Conservation (phyloP, 2,888 invertebrate genomes). For the Craniophora ligustri region DNA sequence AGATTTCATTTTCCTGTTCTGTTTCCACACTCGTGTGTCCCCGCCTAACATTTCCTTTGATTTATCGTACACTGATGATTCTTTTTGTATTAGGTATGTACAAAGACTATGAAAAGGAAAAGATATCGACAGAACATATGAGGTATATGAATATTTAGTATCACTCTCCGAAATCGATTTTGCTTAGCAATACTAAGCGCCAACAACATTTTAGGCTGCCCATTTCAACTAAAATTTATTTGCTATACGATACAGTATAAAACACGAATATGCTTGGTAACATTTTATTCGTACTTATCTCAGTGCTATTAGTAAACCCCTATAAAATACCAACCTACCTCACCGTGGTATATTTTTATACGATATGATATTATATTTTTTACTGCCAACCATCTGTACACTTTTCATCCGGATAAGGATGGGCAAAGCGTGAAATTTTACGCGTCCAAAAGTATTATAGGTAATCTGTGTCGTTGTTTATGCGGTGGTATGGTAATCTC, state of each 20-base stretch:
- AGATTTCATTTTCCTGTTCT: constrained; percentile 36
- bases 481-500: constrained; percentile 67
- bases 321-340: constrained; percentile 45
- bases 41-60: constrained; percentile 47
- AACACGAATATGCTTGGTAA: constrained; percentile 34
- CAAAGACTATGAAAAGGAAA: constrained; percentile 15
- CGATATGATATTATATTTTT: constrained; percentile 49
- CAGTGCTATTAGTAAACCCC: constrained; percentile 49
- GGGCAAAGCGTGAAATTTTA: constrained; percentile 63
- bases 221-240: constrained; percentile 17
- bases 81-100: constrained; percentile 29
- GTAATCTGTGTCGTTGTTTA: constrained; percentile 69
- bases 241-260: constrained; percentile 18
- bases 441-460: constrained; percentile 56
- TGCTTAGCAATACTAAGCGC: neutral
- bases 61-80: constrained; percentile 46
- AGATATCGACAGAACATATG: constrained; percentile 14
- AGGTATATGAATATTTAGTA: constrained; percentile 12
- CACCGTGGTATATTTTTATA: constrained; percentile 36
- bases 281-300: constrained; percentile 46
- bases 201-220: neutral
- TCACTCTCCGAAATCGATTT: neutral
- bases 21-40: constrained; percentile 34
- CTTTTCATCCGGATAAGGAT: constrained; percentile 57
- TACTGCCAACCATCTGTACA: constrained; percentile 46